A percentile compares a stretch with the other conserved stretches of the same genome.
phyloP scores from a whole-genome alignment of 2,888 invertebrate species.

The Leptinotarsa juncta region DNA sequence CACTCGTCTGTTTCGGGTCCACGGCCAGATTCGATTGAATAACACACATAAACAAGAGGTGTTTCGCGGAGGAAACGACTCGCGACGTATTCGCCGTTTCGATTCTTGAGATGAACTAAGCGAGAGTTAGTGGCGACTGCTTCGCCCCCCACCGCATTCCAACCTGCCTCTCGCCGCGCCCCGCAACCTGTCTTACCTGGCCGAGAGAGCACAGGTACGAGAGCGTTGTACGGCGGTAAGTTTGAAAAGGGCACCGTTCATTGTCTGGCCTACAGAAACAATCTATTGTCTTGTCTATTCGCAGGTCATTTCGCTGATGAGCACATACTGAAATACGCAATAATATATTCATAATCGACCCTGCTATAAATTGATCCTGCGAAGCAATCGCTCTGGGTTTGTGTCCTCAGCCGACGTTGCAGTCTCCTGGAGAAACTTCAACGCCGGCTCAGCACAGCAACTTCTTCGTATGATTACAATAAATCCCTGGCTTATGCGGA shows the following conservation, averaged over 20 bases:
- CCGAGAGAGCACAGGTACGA: slow-evolving; percentile 54
- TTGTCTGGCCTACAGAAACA: slow-evolving; percentile 63
- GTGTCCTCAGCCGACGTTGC: slow-evolving; percentile 36
- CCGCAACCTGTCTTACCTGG: slow-evolving; percentile 60
- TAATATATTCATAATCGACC: slow-evolving; percentile 61
- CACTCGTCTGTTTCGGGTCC: slow-evolving; percentile 32
- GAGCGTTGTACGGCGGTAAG: slow-evolving; percentile 53
- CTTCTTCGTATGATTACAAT: slow-evolving; percentile 57
- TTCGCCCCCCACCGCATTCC: slow-evolving; percentile 66
- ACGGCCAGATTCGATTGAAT: slow-evolving; percentile 24
- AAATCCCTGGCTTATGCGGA: slow-evolving; percentile 59
- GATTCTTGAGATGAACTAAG: slow-evolving; percentile 63
- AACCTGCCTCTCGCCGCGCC: slow-evolving; percentile 62
- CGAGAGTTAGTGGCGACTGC: slow-evolving; percentile 60
- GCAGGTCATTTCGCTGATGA: slow-evolving; percentile 58
- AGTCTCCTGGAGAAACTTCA: slow-evolving; percentile 36
- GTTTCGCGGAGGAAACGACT: slow-evolving; percentile 41
- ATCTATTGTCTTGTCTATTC: slow-evolving; percentile 65
- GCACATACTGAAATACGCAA: slow-evolving; percentile 60
- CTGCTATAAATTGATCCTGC: slow-evolving; percentile 54
- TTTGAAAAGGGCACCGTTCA: slow-evolving; percentile 59
- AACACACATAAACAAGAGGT: slow-evolving; percentile 45
- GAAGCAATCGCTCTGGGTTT: slow-evolving; percentile 39
- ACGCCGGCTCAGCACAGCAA: slow-evolving; percentile 43
- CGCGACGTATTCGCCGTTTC: slow-evolving; percentile 55